Percentiles rank a stretch among this genome's conserved stretches.
phyloP scores from a whole-genome alignment of 2,797 vertebrate genomes.

The Tamandua tetradactyla region DNA sequence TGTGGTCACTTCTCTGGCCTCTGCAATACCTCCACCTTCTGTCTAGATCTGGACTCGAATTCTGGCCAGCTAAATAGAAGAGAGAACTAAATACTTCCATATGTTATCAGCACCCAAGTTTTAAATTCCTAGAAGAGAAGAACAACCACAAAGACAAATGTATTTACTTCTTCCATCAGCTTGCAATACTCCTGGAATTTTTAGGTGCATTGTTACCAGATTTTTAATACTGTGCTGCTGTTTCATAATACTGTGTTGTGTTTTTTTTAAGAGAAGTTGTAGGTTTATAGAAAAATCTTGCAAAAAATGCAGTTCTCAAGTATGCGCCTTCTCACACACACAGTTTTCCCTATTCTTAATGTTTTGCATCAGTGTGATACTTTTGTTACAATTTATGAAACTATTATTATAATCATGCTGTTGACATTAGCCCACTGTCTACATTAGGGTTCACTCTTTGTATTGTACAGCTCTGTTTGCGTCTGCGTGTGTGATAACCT shows the following conservation, averaged over 20 bases:
- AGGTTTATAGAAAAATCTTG: no score
- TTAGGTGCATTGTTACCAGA: neutral
- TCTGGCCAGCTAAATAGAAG: slow-evolving; percentile 29
- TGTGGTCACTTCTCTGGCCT: slow-evolving; percentile 6
- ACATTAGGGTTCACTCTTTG: no score
- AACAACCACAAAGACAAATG: neutral
- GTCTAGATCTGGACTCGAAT: slow-evolving; percentile 32
- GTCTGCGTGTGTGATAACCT: no score
- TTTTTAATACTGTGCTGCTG: neutral
- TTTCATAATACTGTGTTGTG: neutral
- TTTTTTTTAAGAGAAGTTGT: no score
- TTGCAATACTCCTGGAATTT: slow-evolving; percentile 17
- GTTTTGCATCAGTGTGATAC: no score
- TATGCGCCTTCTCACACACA: no score
- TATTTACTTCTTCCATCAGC: neutral
- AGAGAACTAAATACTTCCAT: slow-evolving; percentile 24
- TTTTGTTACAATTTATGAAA: no score
- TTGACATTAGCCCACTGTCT: no score
- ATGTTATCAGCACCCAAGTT: slow-evolving; percentile 10
- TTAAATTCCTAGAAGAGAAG: slow-evolving; percentile 51
- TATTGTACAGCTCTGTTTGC: no score
- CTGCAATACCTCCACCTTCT: neutral
- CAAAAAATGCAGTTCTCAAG: no score
- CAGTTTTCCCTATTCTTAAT: no score
- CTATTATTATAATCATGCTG: no score